Conservation (phyloP, 92 coral and sea anemone genomes). For the Epizoanthus illoricatus region DNA sequence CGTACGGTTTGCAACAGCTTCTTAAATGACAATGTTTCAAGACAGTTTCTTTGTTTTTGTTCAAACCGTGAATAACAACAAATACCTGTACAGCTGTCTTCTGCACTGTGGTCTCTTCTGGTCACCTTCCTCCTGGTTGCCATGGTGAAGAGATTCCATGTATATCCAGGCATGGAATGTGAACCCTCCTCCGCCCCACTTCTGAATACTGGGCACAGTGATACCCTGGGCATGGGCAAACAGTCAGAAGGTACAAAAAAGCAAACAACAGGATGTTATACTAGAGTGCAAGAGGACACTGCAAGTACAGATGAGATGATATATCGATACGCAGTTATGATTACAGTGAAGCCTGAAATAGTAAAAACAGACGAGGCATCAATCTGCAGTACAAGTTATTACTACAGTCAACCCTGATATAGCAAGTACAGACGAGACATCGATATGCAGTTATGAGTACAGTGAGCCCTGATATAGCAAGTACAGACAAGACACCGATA, state of each 20-base stretch:
- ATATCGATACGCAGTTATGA: not conserved
- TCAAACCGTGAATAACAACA: not conserved
- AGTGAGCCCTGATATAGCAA: too few relatives aligned
- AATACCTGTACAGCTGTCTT: conserved; percentile 83
- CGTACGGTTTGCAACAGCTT: not conserved
- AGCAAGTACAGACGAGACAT: not conserved
- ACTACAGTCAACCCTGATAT: too few relatives aligned
- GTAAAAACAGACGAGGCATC: too few relatives aligned
- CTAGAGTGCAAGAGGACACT: too few relatives aligned
- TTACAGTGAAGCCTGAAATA: too few relatives aligned
- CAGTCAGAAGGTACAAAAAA: not conserved
- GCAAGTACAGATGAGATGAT: not conserved
- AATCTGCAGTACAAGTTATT: too few relatives aligned
- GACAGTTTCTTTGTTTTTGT: not conserved
- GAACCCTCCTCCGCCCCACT: conserved; percentile 92
- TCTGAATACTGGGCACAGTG: conserved; percentile 72
- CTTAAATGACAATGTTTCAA: not conserved
- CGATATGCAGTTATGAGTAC: not conserved
- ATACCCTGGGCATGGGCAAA: conserved; percentile 63
- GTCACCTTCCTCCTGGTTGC: conserved; percentile 27
- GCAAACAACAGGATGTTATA: not conserved
- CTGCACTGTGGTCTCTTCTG: conserved; percentile 52
- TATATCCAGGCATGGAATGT: conserved; percentile 89
- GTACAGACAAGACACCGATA: not conserved
- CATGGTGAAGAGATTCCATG: conserved; percentile 57